phyloP scores from a whole-genome alignment of 2,888 invertebrate species.

The Trichopria drosophilae region DNA sequence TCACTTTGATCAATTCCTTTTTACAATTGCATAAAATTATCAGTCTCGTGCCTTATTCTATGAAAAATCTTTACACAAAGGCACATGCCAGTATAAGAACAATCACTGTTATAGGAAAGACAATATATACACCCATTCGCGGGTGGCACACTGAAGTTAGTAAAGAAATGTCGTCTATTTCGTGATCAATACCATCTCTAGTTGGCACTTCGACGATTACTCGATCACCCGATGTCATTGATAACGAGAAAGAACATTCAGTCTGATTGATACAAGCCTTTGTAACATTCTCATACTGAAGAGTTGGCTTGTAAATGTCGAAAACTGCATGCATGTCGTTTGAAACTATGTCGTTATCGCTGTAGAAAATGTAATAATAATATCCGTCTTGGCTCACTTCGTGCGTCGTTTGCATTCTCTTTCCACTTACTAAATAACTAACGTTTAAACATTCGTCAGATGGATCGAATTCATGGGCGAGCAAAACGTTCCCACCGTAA shows the following conservation, averaged over 20 bases:
- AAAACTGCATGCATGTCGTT: slow-evolving; percentile 84
- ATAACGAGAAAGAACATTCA: slow-evolving; percentile 73
- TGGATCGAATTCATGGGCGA: slow-evolving; percentile 72
- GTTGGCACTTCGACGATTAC: slow-evolving; percentile 86
- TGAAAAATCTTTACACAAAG: slow-evolving; percentile 65
- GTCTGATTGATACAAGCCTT: slow-evolving; percentile 77
- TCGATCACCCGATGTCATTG: slow-evolving; percentile 74
- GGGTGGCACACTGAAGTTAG: slow-evolving; percentile 80
- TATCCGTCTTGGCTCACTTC: slow-evolving; percentile 77
- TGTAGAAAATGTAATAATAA: slow-evolving; percentile 88
- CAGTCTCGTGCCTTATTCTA: neutral
- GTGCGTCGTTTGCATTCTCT: slow-evolving; percentile 71
- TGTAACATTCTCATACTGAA: slow-evolving; percentile 73
- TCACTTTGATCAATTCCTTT: neutral
- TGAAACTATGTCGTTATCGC: slow-evolving; percentile 77
- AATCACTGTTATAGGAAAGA: slow-evolving; percentile 78
- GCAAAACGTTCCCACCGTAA: slow-evolving; percentile 75
- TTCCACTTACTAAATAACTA: slow-evolving; percentile 70
- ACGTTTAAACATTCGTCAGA: slow-evolving; percentile 71
- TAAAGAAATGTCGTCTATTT: slow-evolving; percentile 72
- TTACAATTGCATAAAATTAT: neutral
- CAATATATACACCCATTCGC: slow-evolving; percentile 74
- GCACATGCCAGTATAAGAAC: slow-evolving; percentile 78
- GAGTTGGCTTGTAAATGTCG: slow-evolving; percentile 83
- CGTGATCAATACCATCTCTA: slow-evolving; percentile 76